Percentiles rank a stretch among this genome's conserved stretches.
phyloP scores from a whole-genome alignment of 2,888 invertebrate genomes.

The Drosophila neutralis region DNA sequence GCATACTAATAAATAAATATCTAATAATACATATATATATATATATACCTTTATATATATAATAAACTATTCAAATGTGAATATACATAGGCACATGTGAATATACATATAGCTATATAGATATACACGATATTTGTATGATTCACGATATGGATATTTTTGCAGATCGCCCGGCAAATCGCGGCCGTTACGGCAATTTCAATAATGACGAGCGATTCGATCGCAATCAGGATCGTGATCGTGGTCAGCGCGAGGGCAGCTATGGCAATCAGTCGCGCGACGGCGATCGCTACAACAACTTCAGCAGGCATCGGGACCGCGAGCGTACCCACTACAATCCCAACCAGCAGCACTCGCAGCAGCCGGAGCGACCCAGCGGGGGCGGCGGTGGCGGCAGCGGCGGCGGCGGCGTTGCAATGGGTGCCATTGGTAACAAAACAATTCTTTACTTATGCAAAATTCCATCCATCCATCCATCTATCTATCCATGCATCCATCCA shows the following conservation, averaged over 20 bases:
- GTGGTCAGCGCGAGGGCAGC: conserved; percentile 84
- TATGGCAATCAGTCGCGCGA: conserved; percentile 82
- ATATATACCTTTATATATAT: not conserved
- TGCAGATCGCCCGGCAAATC: conserved; percentile 84
- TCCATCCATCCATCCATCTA: not conserved
- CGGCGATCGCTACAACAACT: conserved; percentile 84
- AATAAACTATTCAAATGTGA: not conserved
- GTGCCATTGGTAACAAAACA: conserved; percentile 56
- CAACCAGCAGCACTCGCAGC: conserved; percentile 65
- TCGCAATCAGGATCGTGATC: conserved; percentile 81
- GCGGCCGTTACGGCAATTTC: conserved; percentile 84
- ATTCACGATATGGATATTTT: conserved; percentile 2
- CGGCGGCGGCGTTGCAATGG: conserved; percentile 48
- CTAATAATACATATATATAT: not conserved
- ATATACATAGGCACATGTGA: not conserved
- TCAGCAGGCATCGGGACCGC: conserved; percentile 84
- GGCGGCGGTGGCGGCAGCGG: conserved; percentile 47
- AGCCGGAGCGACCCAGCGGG: conserved; percentile 58
- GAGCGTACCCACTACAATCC: conserved; percentile 82
- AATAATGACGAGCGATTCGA: conserved; percentile 84
- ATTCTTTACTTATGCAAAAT: conserved; percentile 3
- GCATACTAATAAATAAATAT: conserved; percentile 11
- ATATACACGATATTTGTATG: not conserved
- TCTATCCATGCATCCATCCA: not conserved
- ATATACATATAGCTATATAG: not conserved